Conservation (phyloP, 2,113 vertebrate genomes). For the Syngnathus typhle region DNA sequence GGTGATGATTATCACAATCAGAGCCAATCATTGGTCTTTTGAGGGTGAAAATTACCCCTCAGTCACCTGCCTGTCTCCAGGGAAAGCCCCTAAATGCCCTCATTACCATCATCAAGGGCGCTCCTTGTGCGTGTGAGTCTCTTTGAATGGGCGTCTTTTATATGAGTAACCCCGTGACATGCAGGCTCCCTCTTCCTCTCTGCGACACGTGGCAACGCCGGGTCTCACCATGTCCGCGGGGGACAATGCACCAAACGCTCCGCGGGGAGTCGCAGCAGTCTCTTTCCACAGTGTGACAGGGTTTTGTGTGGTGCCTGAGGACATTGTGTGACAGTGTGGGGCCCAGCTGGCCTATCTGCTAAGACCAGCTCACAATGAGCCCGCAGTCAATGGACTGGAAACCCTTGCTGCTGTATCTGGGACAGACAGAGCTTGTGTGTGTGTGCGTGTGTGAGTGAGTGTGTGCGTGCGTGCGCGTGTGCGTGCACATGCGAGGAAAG, state of each 20-base stretch:
- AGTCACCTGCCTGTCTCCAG: constrained; percentile 66
- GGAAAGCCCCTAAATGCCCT: constrained; percentile 68
- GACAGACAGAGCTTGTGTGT: constrained; percentile 59
- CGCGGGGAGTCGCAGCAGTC: constrained; percentile 47
- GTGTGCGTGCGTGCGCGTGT: no score
- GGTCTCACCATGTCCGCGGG: constrained; percentile 42
- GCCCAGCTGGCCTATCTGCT: constrained; percentile 70
- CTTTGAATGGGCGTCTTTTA: constrained; percentile 21
- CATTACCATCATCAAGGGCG: constrained; percentile 69
- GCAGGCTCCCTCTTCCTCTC: constrained; percentile 28
- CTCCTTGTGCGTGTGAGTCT: constrained; percentile 20
- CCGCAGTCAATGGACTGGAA: constrained; percentile 68
- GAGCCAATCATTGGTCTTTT: constrained; percentile 70
- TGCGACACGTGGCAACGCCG: constrained; percentile 39
- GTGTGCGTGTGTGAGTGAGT: no score
- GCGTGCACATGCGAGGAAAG: not conserved
- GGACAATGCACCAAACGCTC: constrained; percentile 59
- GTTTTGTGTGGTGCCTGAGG: constrained; percentile 52
- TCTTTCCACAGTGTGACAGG: constrained; percentile 44
- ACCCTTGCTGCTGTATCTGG: constrained; percentile 59
- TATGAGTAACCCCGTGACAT: constrained; percentile 52
- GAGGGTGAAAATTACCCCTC: constrained; percentile 68
- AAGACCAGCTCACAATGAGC: constrained; percentile 68
- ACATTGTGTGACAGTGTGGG: constrained; percentile 64
- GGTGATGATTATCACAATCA: constrained; percentile 70